These are phyloP conservation scores for Coracias cyanogaster DNA, from an alignment of 2,797 vertebrate genomes.

Conservation along the genomic window DNA sequence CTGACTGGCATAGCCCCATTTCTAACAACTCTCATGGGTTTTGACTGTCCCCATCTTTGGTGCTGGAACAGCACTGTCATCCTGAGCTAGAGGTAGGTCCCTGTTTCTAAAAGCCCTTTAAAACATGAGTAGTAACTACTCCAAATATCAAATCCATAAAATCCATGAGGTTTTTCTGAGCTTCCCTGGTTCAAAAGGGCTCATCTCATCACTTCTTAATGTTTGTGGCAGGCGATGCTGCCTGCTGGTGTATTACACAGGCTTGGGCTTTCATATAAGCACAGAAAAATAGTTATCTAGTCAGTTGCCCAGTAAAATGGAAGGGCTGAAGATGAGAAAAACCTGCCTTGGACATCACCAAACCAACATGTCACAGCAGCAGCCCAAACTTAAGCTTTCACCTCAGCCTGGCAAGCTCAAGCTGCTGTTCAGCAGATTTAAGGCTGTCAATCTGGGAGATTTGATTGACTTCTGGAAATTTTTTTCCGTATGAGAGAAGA, in stretches of 20 bases:
- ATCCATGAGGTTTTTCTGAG: not conserved
- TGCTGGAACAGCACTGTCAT: not conserved
- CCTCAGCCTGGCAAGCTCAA: not conserved
- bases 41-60: not conserved
- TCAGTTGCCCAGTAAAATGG: not conserved
- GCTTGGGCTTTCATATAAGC: not conserved
- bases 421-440: not conserved
- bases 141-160: not conserved
- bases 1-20: not conserved
- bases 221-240: not conserved
- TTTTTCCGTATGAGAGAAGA: not conserved
- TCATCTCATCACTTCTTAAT: not conserved
- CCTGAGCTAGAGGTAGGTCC: not conserved
- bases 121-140: not conserved
- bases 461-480: not conserved
- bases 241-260: not conserved
- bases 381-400: not conserved
- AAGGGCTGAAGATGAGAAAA: not conserved
- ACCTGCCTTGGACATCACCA: not conserved
- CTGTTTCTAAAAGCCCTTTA: not conserved
- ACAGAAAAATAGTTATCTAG: not conserved
- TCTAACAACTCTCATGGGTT: fast-evolving
- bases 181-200: not conserved
- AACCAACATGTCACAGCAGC: not conserved
- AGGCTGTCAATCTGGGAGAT: not conserved